phyloP scores from a whole-genome alignment of 2,113 vertebrate genomes.

The Perccottus glenii region DNA sequence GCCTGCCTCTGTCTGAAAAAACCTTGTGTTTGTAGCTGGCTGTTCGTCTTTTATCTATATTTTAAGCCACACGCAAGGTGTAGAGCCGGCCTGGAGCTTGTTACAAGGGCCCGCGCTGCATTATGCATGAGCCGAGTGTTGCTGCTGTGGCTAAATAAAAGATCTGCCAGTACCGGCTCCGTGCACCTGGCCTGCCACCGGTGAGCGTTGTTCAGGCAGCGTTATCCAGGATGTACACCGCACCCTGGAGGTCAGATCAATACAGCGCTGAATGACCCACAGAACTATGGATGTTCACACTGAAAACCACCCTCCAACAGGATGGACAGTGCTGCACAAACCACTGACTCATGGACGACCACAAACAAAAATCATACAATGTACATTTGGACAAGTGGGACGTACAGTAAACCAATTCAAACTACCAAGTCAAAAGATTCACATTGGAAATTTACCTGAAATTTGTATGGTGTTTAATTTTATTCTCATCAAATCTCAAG shows the following conservation, averaged over 20 bases:
- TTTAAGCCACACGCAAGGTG: constrained; percentile 97
- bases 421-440: too few species aligned
- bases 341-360: not conserved
- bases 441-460: too few species aligned
- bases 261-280: constrained; percentile 58
- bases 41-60: constrained; percentile 98
- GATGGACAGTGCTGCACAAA: constrained; percentile 21
- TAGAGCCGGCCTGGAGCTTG: constrained; percentile 91
- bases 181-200: constrained; percentile 63
- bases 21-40: constrained; percentile 86
- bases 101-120: constrained; percentile 89
- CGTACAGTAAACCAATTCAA: too few species aligned
- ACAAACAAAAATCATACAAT: not conserved
- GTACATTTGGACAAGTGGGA: too few species aligned
- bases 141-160: constrained; percentile 83
- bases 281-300: not conserved
- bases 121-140: constrained; percentile 89
- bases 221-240: constrained; percentile 27
- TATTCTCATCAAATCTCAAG: too few species aligned
- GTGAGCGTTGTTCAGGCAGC: constrained; percentile 44
- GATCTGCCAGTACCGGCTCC: constrained; percentile 71
- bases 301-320: constrained; percentile 15
- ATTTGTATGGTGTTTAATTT: too few species aligned
- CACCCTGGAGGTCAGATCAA: constrained; percentile 65
- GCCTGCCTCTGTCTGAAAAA: constrained; percentile 72